Base-by-base conservation (phyloP, 2,797 vertebrate species). In the Galago senegalensis region DNA sequence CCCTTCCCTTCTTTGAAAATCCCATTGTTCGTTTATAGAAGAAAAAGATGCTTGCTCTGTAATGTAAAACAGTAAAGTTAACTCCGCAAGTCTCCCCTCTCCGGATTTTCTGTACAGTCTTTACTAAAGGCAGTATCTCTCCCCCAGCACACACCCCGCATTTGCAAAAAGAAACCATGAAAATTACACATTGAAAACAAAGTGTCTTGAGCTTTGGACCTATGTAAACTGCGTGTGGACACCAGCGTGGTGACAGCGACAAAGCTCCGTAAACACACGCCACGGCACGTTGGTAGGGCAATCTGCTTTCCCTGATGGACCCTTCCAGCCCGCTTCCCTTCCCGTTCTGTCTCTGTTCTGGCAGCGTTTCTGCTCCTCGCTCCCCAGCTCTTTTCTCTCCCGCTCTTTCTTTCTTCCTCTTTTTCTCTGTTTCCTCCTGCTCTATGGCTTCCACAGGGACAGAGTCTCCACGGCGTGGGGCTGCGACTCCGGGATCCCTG, bases 21-120 rank as follows among this genome's bases (percentile, higher is more conserved):
- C 61, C 6, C 34, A 96, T 98, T 98, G 94, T 98, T 97, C 82
- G 46, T 86, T 97, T 94, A 70, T 40, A 75, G 89, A 89, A 92
- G 72, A 96, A 91, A 89, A 60, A 80, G 40, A 96, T 72, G 18
- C n/a, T 76, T 49, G 9, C 46, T 49, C 63, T 13, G 0, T 29
- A 89, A 34, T 6, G 75, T 34, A 79, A 92, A 1, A 8, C 1
- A 53, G 7, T 20, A 60, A 95, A 97, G 79, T 90, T 20, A 97
- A 94, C 84, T 97, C 97, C 76, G 14, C 58, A 4, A 23, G 2
- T 75, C 27, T 69, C 0, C 5, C 72, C 1, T 84, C 75, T 80
- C 3, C 1, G 18, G 80, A 83, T 69, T 87, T 14, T 70, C 83
- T 31, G 20, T 25, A 75, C 21, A 17, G 9, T 80, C 82, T 70